phyloP scores from a whole-genome alignment of 1,140 invertebrate species.

The Meloidogyne hapla region DNA sequence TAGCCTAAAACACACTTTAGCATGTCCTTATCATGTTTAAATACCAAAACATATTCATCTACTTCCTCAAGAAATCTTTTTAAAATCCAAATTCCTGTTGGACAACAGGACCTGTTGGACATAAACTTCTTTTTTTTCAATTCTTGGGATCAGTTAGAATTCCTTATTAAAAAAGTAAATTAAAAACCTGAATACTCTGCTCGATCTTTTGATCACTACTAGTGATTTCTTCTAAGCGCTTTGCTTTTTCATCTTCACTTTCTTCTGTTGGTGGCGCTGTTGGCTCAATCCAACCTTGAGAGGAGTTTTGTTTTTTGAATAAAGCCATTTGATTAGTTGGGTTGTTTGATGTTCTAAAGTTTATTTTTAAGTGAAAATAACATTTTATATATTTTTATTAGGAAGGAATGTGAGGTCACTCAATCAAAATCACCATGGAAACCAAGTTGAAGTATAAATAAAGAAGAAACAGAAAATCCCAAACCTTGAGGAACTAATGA shows the following conservation, averaged over 20 bases:
- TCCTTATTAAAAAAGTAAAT: not conserved
- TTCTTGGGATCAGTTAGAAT: no score
- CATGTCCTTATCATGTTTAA: no score
- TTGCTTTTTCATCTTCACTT: not conserved
- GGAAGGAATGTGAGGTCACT: no score
- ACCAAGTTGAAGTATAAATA: not conserved
- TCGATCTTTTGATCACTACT: not conserved
- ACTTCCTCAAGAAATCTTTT: no score
- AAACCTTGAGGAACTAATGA: no score
- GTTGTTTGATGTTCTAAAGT: not conserved
- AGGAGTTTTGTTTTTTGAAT: not conserved
- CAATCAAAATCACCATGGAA: not conserved
- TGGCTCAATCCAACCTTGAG: not conserved
- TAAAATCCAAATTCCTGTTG: no score
- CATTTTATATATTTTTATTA: no score
- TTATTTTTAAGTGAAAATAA: not conserved
- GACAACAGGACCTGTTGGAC: no score
- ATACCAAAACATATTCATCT: no score
- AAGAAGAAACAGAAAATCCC: no score
- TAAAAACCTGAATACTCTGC: constrained; percentile 2
- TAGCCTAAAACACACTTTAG: no score
- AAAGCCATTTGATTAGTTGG: not conserved
- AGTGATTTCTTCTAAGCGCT: not conserved
- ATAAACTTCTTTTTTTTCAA: no score
- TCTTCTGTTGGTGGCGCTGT: not conserved